Evolutionary conservation across 2,888 invertebrate species (phyloP).

Genomic region (Ormyrus rosae): DNA sequence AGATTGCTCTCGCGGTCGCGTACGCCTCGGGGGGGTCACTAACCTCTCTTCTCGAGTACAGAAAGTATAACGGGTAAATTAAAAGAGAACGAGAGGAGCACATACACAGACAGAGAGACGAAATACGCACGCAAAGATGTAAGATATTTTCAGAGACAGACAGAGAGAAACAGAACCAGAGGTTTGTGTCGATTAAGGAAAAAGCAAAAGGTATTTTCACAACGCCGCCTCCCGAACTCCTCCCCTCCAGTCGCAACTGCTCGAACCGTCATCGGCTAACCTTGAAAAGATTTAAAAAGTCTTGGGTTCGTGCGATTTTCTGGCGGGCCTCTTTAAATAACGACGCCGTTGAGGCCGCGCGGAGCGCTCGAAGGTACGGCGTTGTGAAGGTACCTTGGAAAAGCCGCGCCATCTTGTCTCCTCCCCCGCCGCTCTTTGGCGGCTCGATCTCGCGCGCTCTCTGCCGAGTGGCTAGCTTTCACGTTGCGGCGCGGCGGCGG

Average conservation of each 20-base stretch:
- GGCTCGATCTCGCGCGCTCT: not conserved
- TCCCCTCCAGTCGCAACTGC: no score
- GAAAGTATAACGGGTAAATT: slow-evolving; percentile 26
- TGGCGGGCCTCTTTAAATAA: no score
- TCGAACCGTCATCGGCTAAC: no score
- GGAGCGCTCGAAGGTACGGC: not conserved
- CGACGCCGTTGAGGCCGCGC: not conserved
- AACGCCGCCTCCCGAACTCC: not conserved
- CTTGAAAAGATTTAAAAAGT: no score
- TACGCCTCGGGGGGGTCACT: not conserved
- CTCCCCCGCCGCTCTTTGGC: slow-evolving; percentile 34
- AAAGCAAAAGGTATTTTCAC: slow-evolving; percentile 7
- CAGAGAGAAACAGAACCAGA: not conserved
- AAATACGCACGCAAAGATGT: not conserved
- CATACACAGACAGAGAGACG: not conserved
- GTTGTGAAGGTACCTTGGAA: slow-evolving; percentile 38
- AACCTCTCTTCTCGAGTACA: slow-evolving; percentile 19
- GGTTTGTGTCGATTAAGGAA: slow-evolving; percentile 35
- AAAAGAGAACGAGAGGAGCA: not conserved
- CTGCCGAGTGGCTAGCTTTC: slow-evolving; percentile 15
- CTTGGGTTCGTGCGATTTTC: no score
- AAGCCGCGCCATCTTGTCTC: slow-evolving; percentile 42
- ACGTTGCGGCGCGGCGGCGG: slow-evolving; percentile 16
- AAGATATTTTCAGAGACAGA: not conserved
- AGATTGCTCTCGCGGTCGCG: slow-evolving; percentile 6